These are phyloP conservation scores for Oreamnos americanus DNA, from an alignment of 2,113 vertebrate genomes.

Conservation along the genomic window DNA sequence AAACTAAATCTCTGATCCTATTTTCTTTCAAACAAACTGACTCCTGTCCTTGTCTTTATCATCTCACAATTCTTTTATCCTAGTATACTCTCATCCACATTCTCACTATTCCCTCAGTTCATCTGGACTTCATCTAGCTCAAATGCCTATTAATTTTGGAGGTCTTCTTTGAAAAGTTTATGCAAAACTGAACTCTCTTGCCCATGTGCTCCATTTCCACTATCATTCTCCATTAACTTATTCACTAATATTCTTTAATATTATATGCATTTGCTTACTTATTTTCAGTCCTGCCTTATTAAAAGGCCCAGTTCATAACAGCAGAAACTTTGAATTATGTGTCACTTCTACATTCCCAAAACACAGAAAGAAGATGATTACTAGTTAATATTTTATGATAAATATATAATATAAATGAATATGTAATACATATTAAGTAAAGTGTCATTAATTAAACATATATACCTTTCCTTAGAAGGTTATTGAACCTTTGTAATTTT, in stretches of 20 bases:
- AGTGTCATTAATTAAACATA: not conserved
- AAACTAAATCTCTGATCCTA: not conserved
- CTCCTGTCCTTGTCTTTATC: not conserved
- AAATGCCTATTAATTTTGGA: not conserved
- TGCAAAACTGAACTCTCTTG: not conserved
- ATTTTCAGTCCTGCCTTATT: not conserved
- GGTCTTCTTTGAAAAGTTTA: not conserved
- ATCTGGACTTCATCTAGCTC: not conserved
- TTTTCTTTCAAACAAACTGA: not conserved
- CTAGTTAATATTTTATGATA: not conserved
- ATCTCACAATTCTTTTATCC: not conserved
- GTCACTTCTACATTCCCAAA: not conserved
- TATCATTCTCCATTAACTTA: not conserved
- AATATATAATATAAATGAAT: not conserved
- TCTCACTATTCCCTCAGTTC: not conserved
- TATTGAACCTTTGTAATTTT: not conserved
- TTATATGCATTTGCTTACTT: not conserved
- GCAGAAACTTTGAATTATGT: not conserved
- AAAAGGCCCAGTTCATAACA: not conserved
- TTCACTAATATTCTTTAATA: not conserved
- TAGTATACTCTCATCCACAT: not conserved
- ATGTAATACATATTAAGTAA: not conserved
- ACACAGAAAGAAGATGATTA: not conserved
- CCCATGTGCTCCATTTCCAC: not conserved
- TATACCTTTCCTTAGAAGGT: not conserved